Evolutionary conservation across 2,113 vertebrate genomes (phyloP).

Genomic region (Brachyhypopomus gauderio): DNA sequence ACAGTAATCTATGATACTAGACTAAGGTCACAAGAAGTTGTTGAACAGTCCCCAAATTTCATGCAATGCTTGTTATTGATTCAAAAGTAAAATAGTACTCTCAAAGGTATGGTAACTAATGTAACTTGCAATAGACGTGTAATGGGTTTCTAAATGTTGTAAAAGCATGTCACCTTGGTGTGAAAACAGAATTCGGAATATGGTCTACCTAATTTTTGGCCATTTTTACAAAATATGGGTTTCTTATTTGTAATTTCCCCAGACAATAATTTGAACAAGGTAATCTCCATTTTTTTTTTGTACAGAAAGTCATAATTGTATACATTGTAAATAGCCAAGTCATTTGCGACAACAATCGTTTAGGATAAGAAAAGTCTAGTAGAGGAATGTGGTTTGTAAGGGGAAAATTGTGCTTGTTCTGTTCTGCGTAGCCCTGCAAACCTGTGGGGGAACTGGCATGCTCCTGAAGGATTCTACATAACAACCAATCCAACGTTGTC

Average conservation of each 20-base stretch:
- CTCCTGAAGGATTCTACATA: constrained; percentile 60
- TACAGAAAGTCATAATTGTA: constrained; percentile 78
- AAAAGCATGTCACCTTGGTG: constrained; percentile 78
- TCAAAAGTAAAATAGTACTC: constrained; percentile 54
- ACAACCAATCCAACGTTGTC: constrained; percentile 74
- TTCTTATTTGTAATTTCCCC: constrained; percentile 74
- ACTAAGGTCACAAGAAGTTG: constrained; percentile 70
- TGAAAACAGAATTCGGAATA: constrained; percentile 65
- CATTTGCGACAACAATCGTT: constrained; percentile 79
- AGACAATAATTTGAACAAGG: constrained; percentile 74
- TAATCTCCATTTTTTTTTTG: constrained; percentile 75
- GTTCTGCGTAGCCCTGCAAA: constrained; percentile 51
- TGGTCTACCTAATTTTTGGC: constrained; percentile 58
- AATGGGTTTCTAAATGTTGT: constrained; percentile 75
- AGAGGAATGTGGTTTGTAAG: constrained; percentile 51
- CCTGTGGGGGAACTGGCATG: constrained; percentile 61
- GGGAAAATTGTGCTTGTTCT: constrained; percentile 60
- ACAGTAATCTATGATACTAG: not conserved
- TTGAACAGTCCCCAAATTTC: constrained; percentile 75
- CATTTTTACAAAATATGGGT: constrained; percentile 62
- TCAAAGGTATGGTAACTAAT: constrained; percentile 69
- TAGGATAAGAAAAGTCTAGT: constrained; percentile 37
- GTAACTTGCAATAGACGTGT: constrained; percentile 70
- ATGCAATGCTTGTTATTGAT: constrained; percentile 70
- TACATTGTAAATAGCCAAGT: constrained; percentile 78